Evolutionary conservation across 2,797 vertebrate genomes (phyloP).

Genomic region (Jordanella pulchra): DNA sequence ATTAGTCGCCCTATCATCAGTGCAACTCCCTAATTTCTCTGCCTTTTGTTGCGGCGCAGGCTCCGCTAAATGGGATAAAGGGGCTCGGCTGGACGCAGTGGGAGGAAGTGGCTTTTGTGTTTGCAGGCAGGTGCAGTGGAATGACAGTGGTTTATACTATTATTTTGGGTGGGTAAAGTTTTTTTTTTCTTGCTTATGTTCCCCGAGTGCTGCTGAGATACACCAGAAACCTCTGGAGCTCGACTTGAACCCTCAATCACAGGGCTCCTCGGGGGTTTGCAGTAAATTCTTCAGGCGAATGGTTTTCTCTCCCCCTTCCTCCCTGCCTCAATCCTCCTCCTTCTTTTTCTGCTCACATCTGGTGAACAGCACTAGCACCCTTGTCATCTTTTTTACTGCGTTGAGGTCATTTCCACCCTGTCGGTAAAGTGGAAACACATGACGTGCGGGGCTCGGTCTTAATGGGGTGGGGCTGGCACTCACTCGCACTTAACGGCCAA

Average conservation of each 20-base stretch:
- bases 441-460: conserved; percentile 75
- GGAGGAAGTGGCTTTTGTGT: conserved; percentile 81
- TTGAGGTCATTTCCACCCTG: conserved; percentile 85
- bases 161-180: conserved; percentile 22
- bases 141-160: conserved; percentile 61
- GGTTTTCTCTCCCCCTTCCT: conserved; percentile 73
- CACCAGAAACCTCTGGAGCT: conserved; percentile 79
- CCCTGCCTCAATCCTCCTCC: conserved; percentile 34
- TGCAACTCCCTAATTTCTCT: conserved; percentile 76
- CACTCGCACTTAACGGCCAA: conserved; percentile 68
- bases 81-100: conserved; percentile 70
- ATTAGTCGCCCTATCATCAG: conserved; percentile 81
- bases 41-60: conserved; percentile 76
- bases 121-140: conserved; percentile 77
- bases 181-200: conserved; percentile 1
- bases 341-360: conserved; percentile 76
- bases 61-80: conserved; percentile 74
- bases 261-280: conserved; percentile 77
- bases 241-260: conserved; percentile 80
- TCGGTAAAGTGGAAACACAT: conserved; percentile 83
- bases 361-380: conserved; percentile 80
- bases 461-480: conserved; percentile 77
- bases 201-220: conserved; percentile 69
- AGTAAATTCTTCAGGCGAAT: conserved; percentile 82
- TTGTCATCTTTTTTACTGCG: conserved; percentile 82